Conservation (phyloP, 1,140 invertebrate species). For the Diabrotica virgifera region DNA sequence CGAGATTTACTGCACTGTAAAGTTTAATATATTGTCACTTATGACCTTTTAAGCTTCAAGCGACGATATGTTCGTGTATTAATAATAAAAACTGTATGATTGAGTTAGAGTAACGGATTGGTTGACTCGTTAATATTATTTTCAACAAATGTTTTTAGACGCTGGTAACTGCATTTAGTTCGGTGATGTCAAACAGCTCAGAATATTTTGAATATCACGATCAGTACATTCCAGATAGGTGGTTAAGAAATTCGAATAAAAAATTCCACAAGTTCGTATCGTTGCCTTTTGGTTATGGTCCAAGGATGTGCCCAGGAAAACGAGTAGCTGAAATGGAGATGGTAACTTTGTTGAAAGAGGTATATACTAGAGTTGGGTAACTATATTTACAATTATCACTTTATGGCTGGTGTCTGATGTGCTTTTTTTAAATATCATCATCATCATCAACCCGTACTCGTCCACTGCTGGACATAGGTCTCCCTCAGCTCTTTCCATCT, state of each 20-base stretch:
- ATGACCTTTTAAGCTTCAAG: too few relatives aligned
- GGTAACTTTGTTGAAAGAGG: constrained; percentile 60
- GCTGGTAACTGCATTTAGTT: constrained; percentile 50
- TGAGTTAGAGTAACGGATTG: too few relatives aligned
- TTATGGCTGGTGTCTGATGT: neutral
- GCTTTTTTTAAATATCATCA: too few relatives aligned
- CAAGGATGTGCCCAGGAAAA: constrained; percentile 76
- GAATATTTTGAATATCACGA: constrained; percentile 50
- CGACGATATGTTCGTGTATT: too few relatives aligned
- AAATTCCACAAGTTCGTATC: constrained; percentile 65
- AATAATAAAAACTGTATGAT: too few relatives aligned
- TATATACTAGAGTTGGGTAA: constrained; percentile 32
- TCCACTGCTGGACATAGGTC: too few relatives aligned
- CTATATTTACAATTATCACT: neutral
- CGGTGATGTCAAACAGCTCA: constrained; percentile 44
- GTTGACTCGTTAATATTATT: too few relatives aligned
- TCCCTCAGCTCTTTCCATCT: too few relatives aligned
- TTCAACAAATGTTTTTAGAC: constrained; percentile 41
- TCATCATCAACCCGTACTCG: too few relatives aligned
- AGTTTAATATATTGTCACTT: too few relatives aligned
- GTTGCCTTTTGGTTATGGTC: constrained; percentile 76
- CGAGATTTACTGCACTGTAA: too few relatives aligned
- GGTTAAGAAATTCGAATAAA: constrained; percentile 47
- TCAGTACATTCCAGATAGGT: constrained; percentile 52
- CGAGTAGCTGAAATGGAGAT: constrained; percentile 77